A percentile compares a stretch with the other conserved stretches of the same genome.
Evolutionary conservation across 2,113 vertebrate species (phyloP).

Genomic region (Prinia subflava): DNA sequence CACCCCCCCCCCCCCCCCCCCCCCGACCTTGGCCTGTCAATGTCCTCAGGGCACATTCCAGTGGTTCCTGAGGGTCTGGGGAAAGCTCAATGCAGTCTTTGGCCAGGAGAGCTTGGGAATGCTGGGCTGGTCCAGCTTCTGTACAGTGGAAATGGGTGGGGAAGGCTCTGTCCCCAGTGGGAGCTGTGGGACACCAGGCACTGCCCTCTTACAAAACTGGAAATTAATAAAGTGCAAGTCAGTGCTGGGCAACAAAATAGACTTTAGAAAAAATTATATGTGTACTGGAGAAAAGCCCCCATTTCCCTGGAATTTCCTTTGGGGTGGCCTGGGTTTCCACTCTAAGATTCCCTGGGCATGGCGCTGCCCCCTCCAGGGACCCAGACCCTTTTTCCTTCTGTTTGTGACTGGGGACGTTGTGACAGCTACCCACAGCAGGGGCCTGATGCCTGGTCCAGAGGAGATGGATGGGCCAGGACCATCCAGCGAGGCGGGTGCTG

Average conservation of each 20-base stretch:
- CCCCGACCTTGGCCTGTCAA: neutral
- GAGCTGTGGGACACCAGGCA: neutral
- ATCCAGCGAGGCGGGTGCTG: rapidly evolving
- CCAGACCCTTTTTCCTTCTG: neutral
- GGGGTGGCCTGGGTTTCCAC: neutral
- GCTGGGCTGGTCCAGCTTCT: neutral
- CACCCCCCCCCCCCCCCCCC: neutral
- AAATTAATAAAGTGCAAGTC: neutral
- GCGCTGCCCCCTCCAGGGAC: neutral
- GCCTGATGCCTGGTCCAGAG: rapidly evolving
- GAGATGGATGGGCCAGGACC: neutral
- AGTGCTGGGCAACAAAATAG: neutral
- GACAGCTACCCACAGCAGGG: neutral
- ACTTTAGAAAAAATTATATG: neutral
- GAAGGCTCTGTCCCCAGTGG: neutral
- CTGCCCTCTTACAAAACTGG: neutral
- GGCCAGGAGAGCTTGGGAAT: neutral
- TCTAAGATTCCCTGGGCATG: neutral
- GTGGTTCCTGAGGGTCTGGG: neutral
- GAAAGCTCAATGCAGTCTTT: neutral
- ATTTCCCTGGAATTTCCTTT: neutral
- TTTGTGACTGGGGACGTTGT: neutral
- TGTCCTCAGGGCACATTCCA: neutral
- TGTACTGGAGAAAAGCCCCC: neutral
- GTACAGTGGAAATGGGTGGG: neutral